Conservation (phyloP, 2,797 vertebrate genomes). For the Macropodus opercularis region DNA sequence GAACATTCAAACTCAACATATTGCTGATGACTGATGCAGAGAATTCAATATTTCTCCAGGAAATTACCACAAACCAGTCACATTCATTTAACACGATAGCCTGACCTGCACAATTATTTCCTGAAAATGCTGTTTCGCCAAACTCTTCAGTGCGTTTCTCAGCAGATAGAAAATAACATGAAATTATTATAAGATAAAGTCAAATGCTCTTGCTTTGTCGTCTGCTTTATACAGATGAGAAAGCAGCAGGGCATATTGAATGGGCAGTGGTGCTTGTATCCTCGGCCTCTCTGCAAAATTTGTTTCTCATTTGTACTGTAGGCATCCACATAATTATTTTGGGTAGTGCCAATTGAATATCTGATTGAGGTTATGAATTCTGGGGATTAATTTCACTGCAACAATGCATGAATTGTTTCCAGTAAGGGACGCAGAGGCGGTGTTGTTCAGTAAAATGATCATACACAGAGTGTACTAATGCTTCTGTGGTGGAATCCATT, state of each 20-base stretch:
- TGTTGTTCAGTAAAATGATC: constrained; percentile 89
- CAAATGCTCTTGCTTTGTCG: constrained; percentile 45
- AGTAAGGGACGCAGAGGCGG: constrained; percentile 83
- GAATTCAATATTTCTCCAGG: constrained; percentile 57
- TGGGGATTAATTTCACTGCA: constrained; percentile 91
- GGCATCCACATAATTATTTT: constrained; percentile 75
- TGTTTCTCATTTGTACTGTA: constrained; percentile 80
- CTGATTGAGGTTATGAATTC: constrained; percentile 92
- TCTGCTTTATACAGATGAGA: constrained; percentile 61
- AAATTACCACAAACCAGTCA: constrained; percentile 24
- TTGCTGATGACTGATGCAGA: constrained; percentile 72
- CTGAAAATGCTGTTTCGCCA: neutral
- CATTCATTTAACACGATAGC: constrained; percentile 2
- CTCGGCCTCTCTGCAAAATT: constrained; percentile 48
- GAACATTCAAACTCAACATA: constrained; percentile 63
- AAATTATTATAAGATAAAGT: constrained; percentile 53
- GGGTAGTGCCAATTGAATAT: constrained; percentile 85
- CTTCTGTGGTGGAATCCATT: constrained; percentile 86
- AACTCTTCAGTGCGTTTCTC: constrained; percentile 26
- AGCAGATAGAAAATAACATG: constrained; percentile 33
- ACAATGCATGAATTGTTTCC: constrained; percentile 90
- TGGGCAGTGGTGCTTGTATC: constrained; percentile 36
- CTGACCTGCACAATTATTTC: constrained; percentile 1
- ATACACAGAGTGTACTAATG: constrained; percentile 85
- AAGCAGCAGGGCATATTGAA: constrained; percentile 53